Evolutionary conservation across 2,888 invertebrate species (phyloP).

Genomic region (Diplazon laetatorius): DNA sequence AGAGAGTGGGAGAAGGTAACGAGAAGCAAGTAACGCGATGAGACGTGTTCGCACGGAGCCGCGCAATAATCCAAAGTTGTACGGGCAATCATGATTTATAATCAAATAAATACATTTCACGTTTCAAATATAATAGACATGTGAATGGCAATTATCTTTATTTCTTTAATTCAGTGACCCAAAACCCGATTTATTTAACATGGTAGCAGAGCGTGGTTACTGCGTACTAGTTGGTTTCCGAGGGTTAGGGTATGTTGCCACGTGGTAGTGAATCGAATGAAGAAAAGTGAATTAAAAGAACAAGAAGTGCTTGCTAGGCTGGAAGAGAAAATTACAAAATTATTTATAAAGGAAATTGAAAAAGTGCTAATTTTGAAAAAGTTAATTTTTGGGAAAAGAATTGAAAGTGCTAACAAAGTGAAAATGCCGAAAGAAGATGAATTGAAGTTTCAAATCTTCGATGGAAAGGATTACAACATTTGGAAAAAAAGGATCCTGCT

Average conservation of each 20-base stretch:
- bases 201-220: constrained; percentile 54
- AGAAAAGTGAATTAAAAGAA: constrained; percentile 1
- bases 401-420: background rate
- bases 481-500: constrained; percentile 68
- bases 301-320: background rate
- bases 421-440: constrained; percentile 5
- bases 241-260: background rate
- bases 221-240: background rate
- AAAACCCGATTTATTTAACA: constrained; percentile 15
- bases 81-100: too few relatives aligned
- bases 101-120: too few relatives aligned
- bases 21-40: too few relatives aligned
- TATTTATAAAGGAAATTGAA: background rate
- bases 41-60: too few relatives aligned
- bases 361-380: background rate
- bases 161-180: too few relatives aligned
- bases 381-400: constrained; percentile 4
- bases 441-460: too few relatives aligned
- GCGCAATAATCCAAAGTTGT: too few relatives aligned
- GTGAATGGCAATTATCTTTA: too few relatives aligned
- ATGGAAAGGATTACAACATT: constrained; percentile 59
- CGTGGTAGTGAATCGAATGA: background rate
- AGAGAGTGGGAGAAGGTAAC: too few relatives aligned
- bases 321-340: constrained; percentile 7
- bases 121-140: too few relatives aligned